Percentiles rank a stretch among this genome's conserved stretches.
phyloP scores from a whole-genome alignment of 2,888 invertebrate species.

The Phyto melanocephala region DNA sequence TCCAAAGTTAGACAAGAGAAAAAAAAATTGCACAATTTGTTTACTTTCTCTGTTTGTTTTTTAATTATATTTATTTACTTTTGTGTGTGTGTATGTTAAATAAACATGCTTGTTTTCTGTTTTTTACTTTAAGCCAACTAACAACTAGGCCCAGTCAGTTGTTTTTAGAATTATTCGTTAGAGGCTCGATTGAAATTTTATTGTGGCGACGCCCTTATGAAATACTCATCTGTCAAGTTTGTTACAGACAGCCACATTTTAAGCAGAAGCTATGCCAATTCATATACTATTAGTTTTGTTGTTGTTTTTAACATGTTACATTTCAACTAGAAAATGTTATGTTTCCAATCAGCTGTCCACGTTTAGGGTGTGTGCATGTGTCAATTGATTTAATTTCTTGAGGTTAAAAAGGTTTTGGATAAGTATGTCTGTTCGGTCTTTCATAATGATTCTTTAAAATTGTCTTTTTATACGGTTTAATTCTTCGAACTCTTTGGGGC shows the following conservation, averaged over 20 bases:
- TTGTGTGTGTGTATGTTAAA: neutral
- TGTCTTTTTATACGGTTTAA: neutral
- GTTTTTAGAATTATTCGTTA: neutral
- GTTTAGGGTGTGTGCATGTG: constrained; percentile 29
- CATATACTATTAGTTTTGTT: neutral
- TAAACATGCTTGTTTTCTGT: neutral
- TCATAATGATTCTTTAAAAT: neutral
- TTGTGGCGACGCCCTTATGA: constrained; percentile 58
- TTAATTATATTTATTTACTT: neutral
- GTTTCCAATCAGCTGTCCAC: constrained; percentile 11
- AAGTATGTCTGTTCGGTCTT: neutral
- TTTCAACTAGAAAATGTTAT: neutral
- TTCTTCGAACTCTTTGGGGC: neutral
- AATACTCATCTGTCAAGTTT: neutral
- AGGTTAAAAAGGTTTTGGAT: constrained; percentile 45
- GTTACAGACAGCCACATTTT: neutral
- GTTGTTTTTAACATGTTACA: neutral
- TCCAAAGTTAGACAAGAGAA: constrained; percentile 6
- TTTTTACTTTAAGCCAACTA: neutral
- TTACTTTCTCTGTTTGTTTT: neutral
- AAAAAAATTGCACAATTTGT: constrained; percentile 26
- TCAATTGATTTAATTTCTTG: neutral
- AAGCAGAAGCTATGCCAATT: neutral
- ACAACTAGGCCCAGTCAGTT: neutral
- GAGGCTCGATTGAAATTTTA: constrained; percentile 15